Evolutionary conservation across 2,888 invertebrate genomes (phyloP).

Genomic region (Chloroclysta siterata): DNA sequence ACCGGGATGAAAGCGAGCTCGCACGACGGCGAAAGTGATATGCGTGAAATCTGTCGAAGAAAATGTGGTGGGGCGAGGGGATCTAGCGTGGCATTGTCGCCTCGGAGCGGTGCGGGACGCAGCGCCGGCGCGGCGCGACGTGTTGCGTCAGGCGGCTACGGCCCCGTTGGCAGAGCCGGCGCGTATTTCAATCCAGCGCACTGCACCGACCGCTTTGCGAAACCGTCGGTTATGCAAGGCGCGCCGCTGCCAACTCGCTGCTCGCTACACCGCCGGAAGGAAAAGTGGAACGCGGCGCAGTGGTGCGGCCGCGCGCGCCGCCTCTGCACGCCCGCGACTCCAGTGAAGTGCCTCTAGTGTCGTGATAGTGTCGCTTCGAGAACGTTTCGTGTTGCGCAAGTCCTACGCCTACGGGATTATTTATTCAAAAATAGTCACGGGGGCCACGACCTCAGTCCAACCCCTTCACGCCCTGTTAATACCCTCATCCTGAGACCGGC

Average conservation of each 20-base stretch:
- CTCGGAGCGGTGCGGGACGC: slow-evolving; percentile 14
- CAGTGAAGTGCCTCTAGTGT: slow-evolving; percentile 80
- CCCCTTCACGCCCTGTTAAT: slow-evolving; percentile 58
- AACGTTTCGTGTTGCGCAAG: slow-evolving; percentile 83
- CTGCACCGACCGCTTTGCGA: slow-evolving; percentile 83
- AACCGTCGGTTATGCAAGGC: slow-evolving; percentile 83
- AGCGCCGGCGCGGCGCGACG: slow-evolving; percentile 9
- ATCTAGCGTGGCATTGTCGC: slow-evolving; percentile 43
- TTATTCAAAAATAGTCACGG: slow-evolving; percentile 72
- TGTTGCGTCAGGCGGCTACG: slow-evolving; percentile 67
- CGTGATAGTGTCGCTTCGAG: slow-evolving; percentile 83
- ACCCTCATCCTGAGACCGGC: slow-evolving; percentile 46
- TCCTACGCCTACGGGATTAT: slow-evolving; percentile 80
- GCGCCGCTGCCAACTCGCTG: slow-evolving; percentile 82
- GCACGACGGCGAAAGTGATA: slow-evolving; percentile 76
- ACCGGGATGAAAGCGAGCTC: slow-evolving; percentile 72
- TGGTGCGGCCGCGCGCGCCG: slow-evolving; percentile 81
- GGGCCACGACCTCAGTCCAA: slow-evolving; percentile 61
- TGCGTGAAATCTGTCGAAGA: slow-evolving; percentile 69
- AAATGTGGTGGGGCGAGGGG: slow-evolving; percentile 61
- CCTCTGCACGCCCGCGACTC: slow-evolving; percentile 75
- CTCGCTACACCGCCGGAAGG: slow-evolving; percentile 78
- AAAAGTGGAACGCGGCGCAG: slow-evolving; percentile 84
- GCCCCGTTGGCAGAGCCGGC: slow-evolving; percentile 71
- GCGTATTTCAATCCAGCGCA: slow-evolving; percentile 81